A percentile compares a stretch with the other conserved stretches of the same genome.
These are phyloP conservation scores for Oryzias woworae DNA, from an alignment of 2,113 vertebrate species.

Conservation along the genomic window DNA sequence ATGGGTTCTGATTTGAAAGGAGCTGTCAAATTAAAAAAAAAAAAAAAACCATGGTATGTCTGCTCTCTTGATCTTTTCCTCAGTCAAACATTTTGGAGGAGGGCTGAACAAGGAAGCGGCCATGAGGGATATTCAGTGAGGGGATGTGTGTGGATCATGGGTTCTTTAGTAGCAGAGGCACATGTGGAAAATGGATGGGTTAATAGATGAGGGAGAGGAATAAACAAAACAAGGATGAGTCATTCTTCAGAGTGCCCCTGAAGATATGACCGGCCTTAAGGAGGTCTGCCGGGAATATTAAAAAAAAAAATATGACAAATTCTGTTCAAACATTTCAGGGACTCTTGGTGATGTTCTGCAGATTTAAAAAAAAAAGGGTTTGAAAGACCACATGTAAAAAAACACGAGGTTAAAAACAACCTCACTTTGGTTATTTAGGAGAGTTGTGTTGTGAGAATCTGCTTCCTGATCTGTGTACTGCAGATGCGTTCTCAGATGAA, in stretches of 20 bases:
- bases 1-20: conserved; percentile 41
- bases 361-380: conserved; percentile 29
- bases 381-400: conserved; percentile 8
- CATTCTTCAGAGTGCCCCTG: conserved; percentile 32
- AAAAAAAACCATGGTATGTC: conserved; percentile 2
- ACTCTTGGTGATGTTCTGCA: conserved; percentile 22
- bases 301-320: conserved; percentile 39
- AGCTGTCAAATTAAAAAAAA: conserved; percentile 56
- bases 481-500: conserved; percentile 32
- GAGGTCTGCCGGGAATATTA: conserved; percentile 40
- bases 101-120: conserved; percentile 29
- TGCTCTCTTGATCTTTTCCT: conserved; percentile 55
- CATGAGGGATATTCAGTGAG: conserved; percentile 12
- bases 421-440: conserved; percentile 6
- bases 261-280: conserved; percentile 55
- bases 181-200: conserved; percentile 52
- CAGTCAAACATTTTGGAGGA: conserved; percentile 13
- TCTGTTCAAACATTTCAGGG: conserved; percentile 45
- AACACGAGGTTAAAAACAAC: background rate
- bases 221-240: conserved; percentile 47
- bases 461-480: background rate
- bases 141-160: conserved; percentile 29
- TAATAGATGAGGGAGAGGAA: conserved; percentile 51
- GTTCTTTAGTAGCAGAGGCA: conserved; percentile 33
- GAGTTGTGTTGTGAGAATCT: conserved; percentile 26